Conservation (phyloP, 2,113 vertebrate species). For the Pithys albifrons region DNA sequence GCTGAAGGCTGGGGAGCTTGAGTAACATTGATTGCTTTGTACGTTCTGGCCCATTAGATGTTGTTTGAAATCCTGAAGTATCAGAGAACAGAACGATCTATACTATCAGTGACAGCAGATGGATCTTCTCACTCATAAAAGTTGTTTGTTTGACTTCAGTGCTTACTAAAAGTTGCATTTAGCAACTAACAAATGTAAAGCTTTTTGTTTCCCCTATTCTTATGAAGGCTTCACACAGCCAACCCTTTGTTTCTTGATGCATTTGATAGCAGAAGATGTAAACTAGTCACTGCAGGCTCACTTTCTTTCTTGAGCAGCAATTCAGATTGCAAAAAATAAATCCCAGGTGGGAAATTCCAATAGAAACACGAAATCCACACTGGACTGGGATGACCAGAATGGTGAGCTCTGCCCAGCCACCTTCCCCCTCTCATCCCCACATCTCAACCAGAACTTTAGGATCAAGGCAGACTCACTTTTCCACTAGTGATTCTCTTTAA, state of each 20-base stretch:
- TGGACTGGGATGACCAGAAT: neutral
- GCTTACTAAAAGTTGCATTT: slow-evolving; percentile 22
- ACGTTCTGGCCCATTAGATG: neutral
- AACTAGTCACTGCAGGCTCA: neutral
- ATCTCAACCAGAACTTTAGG: neutral
- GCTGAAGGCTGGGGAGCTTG: neutral
- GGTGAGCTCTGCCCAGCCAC: neutral
- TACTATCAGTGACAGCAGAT: slow-evolving; percentile 11
- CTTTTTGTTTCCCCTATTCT: neutral
- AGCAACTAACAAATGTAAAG: neutral
- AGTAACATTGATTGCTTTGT: slow-evolving; percentile 4
- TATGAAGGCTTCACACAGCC: neutral
- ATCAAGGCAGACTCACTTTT: neutral
- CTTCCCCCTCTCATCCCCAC: neutral
- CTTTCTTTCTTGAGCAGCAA: neutral
- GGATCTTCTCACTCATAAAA: slow-evolving; percentile 26
- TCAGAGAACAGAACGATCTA: slow-evolving; percentile 8
- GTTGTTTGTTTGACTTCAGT: slow-evolving; percentile 40
- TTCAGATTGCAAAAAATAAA: neutral
- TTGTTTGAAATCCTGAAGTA: slow-evolving; percentile 30
- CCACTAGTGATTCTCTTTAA: neutral
- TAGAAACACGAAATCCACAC: neutral
- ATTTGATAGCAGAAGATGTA: neutral
- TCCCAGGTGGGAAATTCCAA: neutral
- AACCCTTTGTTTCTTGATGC: neutral